Evolutionary conservation across 2,888 invertebrate genomes (phyloP).

Genomic region (Erebia palarica): DNA sequence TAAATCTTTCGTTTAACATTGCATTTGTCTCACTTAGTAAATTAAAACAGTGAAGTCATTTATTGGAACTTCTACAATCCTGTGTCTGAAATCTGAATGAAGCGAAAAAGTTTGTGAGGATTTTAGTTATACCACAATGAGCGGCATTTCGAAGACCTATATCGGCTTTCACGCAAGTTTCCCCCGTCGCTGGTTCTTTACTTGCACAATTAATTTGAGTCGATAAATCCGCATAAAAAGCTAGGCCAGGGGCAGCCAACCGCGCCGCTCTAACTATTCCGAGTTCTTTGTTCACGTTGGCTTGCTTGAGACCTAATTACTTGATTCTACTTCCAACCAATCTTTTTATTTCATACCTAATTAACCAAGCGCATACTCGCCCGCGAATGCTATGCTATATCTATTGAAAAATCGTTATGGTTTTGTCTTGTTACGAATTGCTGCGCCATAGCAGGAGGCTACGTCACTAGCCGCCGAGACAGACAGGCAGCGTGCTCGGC

Average conservation of each 20-base stretch:
- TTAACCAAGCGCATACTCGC: slow-evolving; percentile 36
- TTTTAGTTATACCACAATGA: slow-evolving; percentile 10
- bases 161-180: slow-evolving; percentile 78
- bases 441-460: slow-evolving; percentile 43
- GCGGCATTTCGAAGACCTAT: slow-evolving; percentile 58
- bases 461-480: slow-evolving; percentile 69
- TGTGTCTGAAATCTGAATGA: neutral
- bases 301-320: slow-evolving; percentile 47
- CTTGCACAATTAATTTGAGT: slow-evolving; percentile 82
- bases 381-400: slow-evolving; percentile 44
- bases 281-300: slow-evolving; percentile 69
- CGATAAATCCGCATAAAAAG: slow-evolving; percentile 81
- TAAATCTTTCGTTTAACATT: neutral
- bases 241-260: slow-evolving; percentile 69
- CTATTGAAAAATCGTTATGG: slow-evolving; percentile 60
- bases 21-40: neutral
- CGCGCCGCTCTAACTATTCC: slow-evolving; percentile 72
- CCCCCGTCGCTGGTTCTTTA: slow-evolving; percentile 67
- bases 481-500: slow-evolving; percentile 77
- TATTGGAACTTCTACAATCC: neutral
- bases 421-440: slow-evolving; percentile 53
- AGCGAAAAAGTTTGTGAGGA: neutral
- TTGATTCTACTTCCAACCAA: slow-evolving; percentile 54
- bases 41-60: neutral
- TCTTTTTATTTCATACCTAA: slow-evolving; percentile 59